A percentile compares a stretch with the other conserved stretches of the same genome.
phyloP scores from a whole-genome alignment of 2,113 vertebrate genomes.

The Chascanopsetta lugubris region DNA sequence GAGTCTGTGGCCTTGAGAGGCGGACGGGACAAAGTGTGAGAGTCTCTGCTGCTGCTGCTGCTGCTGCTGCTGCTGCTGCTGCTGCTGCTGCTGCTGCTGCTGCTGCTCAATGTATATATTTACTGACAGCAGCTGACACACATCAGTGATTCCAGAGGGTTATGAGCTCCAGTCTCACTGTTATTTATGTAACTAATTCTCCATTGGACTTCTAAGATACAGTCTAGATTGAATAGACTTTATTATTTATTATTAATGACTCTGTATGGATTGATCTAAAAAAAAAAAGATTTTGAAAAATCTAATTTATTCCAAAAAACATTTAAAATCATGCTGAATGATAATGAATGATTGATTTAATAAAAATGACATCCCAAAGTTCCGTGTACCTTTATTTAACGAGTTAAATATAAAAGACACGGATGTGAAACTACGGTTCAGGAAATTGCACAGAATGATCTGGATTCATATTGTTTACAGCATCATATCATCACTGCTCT shows the following conservation, averaged over 20 bases:
- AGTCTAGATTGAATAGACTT: neutral
- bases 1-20: constrained; percentile 54
- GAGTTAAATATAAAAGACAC: too few species aligned
- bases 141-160: constrained; percentile 17
- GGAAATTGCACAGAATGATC: neutral
- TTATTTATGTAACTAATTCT: constrained; percentile 9
- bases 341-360: too few species aligned
- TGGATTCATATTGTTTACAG: neutral
- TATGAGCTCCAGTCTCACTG: constrained; percentile 1
- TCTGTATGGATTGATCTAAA: too few species aligned
- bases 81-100: too few species aligned
- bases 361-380: too few species aligned
- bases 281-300: too few species aligned
- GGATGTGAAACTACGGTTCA: too few species aligned
- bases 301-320: too few species aligned
- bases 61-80: too few species aligned
- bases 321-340: too few species aligned
- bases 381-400: too few species aligned
- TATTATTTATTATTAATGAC: neutral
- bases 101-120: constrained; percentile 47
- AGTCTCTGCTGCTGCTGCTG: too few species aligned
- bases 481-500: neutral
- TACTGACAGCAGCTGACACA: constrained; percentile 51
- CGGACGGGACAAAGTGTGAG: constrained; percentile 45
- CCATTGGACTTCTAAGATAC: neutral